A percentile compares a stretch with the other conserved stretches of the same genome.
phyloP scores from a whole-genome alignment of 2,113 vertebrate genomes.

The Poecile atricapillus region DNA sequence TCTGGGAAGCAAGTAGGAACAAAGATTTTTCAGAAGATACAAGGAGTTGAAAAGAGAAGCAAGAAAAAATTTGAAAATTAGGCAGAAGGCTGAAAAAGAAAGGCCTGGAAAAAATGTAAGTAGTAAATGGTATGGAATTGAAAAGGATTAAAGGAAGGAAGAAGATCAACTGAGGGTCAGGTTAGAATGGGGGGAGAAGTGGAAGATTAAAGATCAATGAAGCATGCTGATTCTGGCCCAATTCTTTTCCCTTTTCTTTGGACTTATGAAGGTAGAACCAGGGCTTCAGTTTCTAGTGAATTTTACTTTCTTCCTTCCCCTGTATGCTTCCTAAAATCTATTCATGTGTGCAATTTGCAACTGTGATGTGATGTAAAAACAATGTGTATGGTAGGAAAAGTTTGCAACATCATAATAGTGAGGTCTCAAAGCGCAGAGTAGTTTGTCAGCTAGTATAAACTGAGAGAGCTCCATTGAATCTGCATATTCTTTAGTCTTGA shows the following conservation, averaged over 20 bases:
- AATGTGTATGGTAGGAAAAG: background rate
- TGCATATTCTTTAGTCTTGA: background rate
- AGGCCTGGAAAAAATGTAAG: background rate
- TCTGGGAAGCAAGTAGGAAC: background rate
- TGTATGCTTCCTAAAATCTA: background rate
- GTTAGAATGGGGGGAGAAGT: background rate
- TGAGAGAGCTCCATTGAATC: background rate
- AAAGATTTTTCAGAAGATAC: background rate
- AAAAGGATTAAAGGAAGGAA: background rate
- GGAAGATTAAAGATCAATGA: background rate
- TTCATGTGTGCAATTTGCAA: background rate
- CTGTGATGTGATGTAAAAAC: background rate
- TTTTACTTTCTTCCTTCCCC: background rate
- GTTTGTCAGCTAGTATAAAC: background rate
- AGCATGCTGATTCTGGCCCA: background rate
- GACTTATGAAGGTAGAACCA: background rate
- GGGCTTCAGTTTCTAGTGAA: background rate
- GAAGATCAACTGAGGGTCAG: background rate
- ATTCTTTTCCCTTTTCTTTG: background rate
- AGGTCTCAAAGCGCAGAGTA: background rate
- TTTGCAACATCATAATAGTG: background rate
- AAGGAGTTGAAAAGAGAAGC: background rate
- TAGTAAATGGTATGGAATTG: background rate
- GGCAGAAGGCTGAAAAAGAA: background rate
- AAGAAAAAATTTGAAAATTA: background rate